Evolutionary conservation across 2,113 vertebrate genomes (phyloP).

Genomic region (Cygnus atratus): DNA sequence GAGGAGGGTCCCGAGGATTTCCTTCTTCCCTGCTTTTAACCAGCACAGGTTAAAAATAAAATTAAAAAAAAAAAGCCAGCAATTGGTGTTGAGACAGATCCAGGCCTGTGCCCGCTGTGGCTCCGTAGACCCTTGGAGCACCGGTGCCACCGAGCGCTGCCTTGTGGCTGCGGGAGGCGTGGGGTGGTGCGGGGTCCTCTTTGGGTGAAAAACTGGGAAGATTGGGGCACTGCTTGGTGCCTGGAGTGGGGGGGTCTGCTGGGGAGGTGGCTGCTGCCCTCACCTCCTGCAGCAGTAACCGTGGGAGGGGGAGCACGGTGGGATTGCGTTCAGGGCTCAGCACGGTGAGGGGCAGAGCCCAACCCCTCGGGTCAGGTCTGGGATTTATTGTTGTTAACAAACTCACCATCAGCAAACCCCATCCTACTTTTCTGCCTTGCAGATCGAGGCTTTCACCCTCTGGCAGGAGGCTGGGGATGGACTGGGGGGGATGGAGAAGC

Average conservation of each 20-base stretch:
- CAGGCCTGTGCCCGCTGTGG: fast-evolving
- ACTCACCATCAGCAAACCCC: neutral
- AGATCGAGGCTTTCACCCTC: neutral
- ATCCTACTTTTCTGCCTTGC: neutral
- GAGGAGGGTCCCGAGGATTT: neutral
- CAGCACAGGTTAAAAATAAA: neutral
- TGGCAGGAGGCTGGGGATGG: neutral
- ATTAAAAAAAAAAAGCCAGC: neutral
- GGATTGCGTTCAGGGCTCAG: neutral
- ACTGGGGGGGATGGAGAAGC: neutral
- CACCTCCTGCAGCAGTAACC: fast-evolving
- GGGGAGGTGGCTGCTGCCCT: too few species aligned
- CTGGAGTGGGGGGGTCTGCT: neutral
- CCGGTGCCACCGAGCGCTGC: too few species aligned
- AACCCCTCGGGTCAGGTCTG: neutral
- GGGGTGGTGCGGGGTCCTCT: neutral
- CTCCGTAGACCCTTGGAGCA: neutral
- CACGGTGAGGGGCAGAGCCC: neutral
- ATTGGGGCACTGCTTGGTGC: neutral
- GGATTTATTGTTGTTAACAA: neutral
- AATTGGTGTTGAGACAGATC: fast-evolving
- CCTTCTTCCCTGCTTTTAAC: neutral
- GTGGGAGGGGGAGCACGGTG: neutral
- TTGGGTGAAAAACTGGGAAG: neutral
- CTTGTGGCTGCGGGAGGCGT: fast-evolving